phyloP scores from a whole-genome alignment of 1,140 invertebrate genomes.

The Nymphalis io region DNA sequence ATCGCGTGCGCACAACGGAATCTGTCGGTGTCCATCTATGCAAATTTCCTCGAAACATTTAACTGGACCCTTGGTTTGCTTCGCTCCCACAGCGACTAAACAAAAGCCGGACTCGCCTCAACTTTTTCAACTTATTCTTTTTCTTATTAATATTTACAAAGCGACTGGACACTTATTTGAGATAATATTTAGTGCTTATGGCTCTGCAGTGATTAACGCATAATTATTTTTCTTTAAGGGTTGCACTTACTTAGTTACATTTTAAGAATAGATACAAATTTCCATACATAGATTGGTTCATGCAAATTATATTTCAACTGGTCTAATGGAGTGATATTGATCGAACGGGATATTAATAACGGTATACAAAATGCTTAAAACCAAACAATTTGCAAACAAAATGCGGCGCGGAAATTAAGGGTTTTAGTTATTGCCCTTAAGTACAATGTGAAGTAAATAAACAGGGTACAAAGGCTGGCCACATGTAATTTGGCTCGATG shows the following conservation, averaged over 20 bases:
- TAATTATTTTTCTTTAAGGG: neutral
- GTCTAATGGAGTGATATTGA: conserved; percentile 26
- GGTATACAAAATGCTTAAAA: conserved; percentile 35
- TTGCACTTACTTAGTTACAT: neutral
- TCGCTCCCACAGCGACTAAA: conserved; percentile 51
- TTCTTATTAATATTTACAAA: conserved; percentile 37
- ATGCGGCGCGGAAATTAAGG: conserved; percentile 65
- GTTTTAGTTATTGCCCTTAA: conserved; percentile 76
- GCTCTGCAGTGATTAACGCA: neutral
- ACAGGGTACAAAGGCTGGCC: conserved; percentile 64
- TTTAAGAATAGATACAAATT: neutral
- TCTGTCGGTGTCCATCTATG: conserved; percentile 75
- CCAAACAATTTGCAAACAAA: conserved; percentile 51
- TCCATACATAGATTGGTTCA: neutral
- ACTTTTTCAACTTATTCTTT: conserved; percentile 34
- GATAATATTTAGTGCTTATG: conserved; percentile 15
- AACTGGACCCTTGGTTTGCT: conserved; percentile 62
- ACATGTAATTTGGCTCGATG: conserved; percentile 74
- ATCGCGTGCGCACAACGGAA: conserved; percentile 66
- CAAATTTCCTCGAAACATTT: conserved; percentile 78
- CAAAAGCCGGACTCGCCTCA: conserved; percentile 51
- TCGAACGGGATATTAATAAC: conserved; percentile 34
- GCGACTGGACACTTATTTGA: conserved; percentile 25
- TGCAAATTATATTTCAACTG: conserved; percentile 18
- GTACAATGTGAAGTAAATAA: conserved; percentile 78